Base-by-base conservation (phyloP, 2,797 vertebrate genomes). In the Muscicapa comitata region DNA sequence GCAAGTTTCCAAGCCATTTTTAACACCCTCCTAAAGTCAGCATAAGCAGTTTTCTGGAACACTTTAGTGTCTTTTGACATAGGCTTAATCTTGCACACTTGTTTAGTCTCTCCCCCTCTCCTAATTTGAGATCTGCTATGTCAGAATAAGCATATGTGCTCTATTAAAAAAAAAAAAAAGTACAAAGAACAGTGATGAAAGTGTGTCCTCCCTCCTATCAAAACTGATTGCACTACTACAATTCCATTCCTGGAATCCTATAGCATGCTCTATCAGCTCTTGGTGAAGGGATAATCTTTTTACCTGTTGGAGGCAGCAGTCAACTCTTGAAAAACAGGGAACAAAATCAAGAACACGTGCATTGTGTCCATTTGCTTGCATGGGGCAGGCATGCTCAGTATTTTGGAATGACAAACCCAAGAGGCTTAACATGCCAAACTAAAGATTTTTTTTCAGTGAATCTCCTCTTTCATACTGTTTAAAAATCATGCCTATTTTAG, bases 221-320 rank as follows among this genome's bases (percentile, higher is more conserved):
- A 79, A 58, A 79, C 37, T 67, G 72, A 93, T 83, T 15, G 21
- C 68, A 61, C 57, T 54, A 59, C 28, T 18, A 54, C 19, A 17
- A 48, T 65, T 94, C 86, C 85, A 79, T 37, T 92, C 35, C 53
- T 90, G 89, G 93, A 96, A 93, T 57, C 57, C 57, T 76, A 71
- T 33, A 77, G 74, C 61, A n/a, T 21, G 57, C 57, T 74, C 33
- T 35, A 53, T 21, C 72, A 94, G 72, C 65, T 83, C 78, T 48
- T 31, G 75, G 65, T 65, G 72, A 73, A 93, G 48, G 48, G 42
- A 82, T 91, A 50, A 93, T 85, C 74, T 94, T 89, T 74, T 68
- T 92, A 96, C 92, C 93, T 94, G 95, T 83, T 95, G 92, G 84
- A 93, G 92, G 94, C 88, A 94, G 91, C 88, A 95, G 71, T 54